Evolutionary conservation across 53 echinoderm and acorn worm species (phyloP).

Genomic region (Paracentrotus lividus): DNA sequence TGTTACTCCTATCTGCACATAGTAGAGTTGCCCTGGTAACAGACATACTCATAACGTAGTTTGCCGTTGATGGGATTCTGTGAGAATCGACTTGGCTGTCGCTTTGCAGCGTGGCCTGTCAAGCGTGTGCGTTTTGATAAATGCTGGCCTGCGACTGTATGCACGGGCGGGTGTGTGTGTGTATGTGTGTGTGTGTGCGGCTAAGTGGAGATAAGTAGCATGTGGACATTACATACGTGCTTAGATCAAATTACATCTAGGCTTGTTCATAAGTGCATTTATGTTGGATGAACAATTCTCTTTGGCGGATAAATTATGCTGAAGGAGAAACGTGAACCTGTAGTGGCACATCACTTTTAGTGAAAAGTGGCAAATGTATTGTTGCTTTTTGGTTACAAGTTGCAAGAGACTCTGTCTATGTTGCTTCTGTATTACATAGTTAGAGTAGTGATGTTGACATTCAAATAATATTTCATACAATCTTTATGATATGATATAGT

Average conservation of each 20-base stretch:
- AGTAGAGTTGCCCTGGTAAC: conserved; percentile 77
- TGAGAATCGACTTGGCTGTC: conserved; percentile 49
- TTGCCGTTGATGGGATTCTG: conserved; percentile 65
- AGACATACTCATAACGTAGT: conserved; percentile 77
- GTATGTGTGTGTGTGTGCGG: conserved; percentile 41
- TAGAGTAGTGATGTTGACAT: neutral
- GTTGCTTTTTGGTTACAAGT: neutral
- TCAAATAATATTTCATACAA: neutral
- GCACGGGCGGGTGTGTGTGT: conserved; percentile 56
- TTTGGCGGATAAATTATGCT: conserved; percentile 40
- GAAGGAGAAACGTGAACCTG: neutral
- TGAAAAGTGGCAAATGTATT: conserved; percentile 38
- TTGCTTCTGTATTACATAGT: neutral
- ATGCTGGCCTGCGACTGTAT: conserved; percentile 53
- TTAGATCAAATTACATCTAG: conserved; percentile 37
- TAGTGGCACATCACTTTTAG: neutral
- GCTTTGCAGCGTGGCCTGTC: neutral
- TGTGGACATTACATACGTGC: conserved; percentile 41
- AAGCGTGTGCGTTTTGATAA: conserved; percentile 50
- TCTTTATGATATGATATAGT: neutral
- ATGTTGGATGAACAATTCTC: conserved; percentile 47
- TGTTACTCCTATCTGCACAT: conserved; percentile 57
- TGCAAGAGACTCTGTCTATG: neutral
- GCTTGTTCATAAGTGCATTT: conserved; percentile 41
- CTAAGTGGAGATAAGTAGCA: conserved; percentile 30